Evolutionary conservation across 2,888 invertebrate species (phyloP), one percentile per base, ranked within the genome.

Genomic region (Meiosimyza decipiens): DNA sequence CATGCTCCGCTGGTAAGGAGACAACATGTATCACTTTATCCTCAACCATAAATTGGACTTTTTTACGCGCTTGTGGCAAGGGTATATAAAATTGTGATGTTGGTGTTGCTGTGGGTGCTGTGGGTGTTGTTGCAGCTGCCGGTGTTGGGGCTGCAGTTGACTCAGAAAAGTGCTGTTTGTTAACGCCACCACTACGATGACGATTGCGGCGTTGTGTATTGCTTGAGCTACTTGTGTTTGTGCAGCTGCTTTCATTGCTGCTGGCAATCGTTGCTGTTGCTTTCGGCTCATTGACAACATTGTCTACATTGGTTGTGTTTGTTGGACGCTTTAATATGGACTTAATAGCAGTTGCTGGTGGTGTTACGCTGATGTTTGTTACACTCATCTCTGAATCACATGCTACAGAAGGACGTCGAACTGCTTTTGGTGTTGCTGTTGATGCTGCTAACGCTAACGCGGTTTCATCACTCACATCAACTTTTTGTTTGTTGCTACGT

Each of bases 1-100:
- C 65, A 77, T 9, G 40, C 40, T 40, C 73, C 72, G 76, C 72
- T 74, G 76, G 47, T 74, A 73, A 16, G 67, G 54, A 64, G 79
- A 40, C 40, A 40, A 40, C 79, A 66, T 77, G 79, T 78, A 86
- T 83, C 80, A 83, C 81, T 81, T 83, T 91, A 81, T 89, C 91
- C 88, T 91, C 92, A 63, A 92, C 92, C 81, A 91, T 88, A 88
- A 93, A 93, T 84, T 93, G 92, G 75, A 92, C 93, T 81, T 91
- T 91, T 89, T 91, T 93, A 81, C 92, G 89, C 81, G 91, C 89
- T 75, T 77, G 80, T 28, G 83, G 83, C 65, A 83, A 76, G 15
- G 83, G 83, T 74, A 84, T 81, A 69, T 85, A 85, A 79, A 85
- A 85, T 77, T 83, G 84, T 68, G 83, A 79, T 75, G 80, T 80